Evolutionary conservation across 2,888 invertebrate species (phyloP).

Genomic region (Cheilosia scutellata): DNA sequence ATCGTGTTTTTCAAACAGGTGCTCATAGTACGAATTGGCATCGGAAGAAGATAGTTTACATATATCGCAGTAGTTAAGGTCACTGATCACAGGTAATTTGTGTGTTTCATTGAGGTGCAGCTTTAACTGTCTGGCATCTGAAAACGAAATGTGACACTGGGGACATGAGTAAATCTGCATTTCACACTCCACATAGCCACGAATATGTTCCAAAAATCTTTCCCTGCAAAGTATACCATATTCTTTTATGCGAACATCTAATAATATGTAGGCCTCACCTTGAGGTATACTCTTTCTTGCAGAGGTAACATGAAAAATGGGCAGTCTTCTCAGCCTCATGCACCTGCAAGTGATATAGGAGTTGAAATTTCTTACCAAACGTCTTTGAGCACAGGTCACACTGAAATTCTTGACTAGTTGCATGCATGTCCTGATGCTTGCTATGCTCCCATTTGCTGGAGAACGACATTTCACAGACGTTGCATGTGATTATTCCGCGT

Average conservation of each 20-base stretch:
- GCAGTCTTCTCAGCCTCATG: slow-evolving; percentile 49
- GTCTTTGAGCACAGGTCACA: slow-evolving; percentile 58
- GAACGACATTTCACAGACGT: slow-evolving; percentile 52
- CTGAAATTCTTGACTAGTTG: slow-evolving; percentile 38
- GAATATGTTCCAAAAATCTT: slow-evolving; percentile 43
- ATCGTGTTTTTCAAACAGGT: slow-evolving; percentile 66
- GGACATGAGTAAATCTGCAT: slow-evolving; percentile 61
- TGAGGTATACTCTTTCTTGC: slow-evolving; percentile 54
- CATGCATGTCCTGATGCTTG: slow-evolving; percentile 56
- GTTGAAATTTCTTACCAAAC: slow-evolving; percentile 57
- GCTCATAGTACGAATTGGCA: slow-evolving; percentile 55
- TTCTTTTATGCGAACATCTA: neutral
- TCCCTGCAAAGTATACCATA: slow-evolving; percentile 34
- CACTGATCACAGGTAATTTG: slow-evolving; percentile 46
- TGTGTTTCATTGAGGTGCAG: slow-evolving; percentile 64
- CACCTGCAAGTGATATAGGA: slow-evolving; percentile 65
- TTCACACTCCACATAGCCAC: slow-evolving; percentile 34
- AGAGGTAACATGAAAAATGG: slow-evolving; percentile 49
- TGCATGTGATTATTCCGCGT: slow-evolving; percentile 56
- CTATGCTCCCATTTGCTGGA: slow-evolving; percentile 48
- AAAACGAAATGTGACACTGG: slow-evolving; percentile 50
- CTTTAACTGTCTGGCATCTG: slow-evolving; percentile 64
- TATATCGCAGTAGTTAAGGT: slow-evolving; percentile 68
- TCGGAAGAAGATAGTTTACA: slow-evolving; percentile 40
- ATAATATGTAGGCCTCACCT: slow-evolving; percentile 37